Evolutionary conservation across 1,140 invertebrate species (phyloP).

Genomic region (Sitobion miscanthi): DNA sequence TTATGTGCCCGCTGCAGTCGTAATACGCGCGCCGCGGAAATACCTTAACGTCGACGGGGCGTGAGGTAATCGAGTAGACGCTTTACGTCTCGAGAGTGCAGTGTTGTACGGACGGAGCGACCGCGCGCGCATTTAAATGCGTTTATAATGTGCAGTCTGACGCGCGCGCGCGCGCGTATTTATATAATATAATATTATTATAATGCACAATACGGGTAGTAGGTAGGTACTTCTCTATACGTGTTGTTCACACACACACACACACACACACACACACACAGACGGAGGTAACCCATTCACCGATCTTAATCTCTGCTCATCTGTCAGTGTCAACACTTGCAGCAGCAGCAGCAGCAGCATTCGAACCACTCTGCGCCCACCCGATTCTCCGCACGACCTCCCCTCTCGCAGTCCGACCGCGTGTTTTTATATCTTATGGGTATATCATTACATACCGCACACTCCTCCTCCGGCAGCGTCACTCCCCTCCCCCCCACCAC

Average conservation of each 20-base stretch:
- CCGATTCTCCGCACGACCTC: not conserved
- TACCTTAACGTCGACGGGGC: constrained; percentile 35
- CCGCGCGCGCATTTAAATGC: constrained; percentile 10
- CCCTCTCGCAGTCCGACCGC: not conserved
- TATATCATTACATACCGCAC: not conserved
- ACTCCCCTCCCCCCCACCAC: not conserved
- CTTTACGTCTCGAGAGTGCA: not conserved
- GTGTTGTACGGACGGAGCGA: not conserved
- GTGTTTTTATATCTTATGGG: not conserved
- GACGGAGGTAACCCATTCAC: constrained; percentile 48
- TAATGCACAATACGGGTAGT: not conserved
- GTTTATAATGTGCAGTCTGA: constrained; percentile 4
- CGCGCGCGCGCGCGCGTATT: not conserved
- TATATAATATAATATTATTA: not conserved
- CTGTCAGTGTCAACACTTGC: constrained; percentile 56
- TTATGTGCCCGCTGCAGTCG: not conserved
- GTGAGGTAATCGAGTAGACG: constrained; percentile 26
- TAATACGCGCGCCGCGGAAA: not conserved
- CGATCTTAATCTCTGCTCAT: constrained; percentile 52
- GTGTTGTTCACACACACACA: too few relatives aligned
- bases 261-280: too few relatives aligned
- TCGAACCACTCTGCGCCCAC: not conserved
- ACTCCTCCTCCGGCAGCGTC: not conserved
- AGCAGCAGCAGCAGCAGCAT: not conserved
- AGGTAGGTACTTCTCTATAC: too few relatives aligned